Conservation (phyloP, 2,797 vertebrate genomes). For the Poeciliopsis turneri region DNA sequence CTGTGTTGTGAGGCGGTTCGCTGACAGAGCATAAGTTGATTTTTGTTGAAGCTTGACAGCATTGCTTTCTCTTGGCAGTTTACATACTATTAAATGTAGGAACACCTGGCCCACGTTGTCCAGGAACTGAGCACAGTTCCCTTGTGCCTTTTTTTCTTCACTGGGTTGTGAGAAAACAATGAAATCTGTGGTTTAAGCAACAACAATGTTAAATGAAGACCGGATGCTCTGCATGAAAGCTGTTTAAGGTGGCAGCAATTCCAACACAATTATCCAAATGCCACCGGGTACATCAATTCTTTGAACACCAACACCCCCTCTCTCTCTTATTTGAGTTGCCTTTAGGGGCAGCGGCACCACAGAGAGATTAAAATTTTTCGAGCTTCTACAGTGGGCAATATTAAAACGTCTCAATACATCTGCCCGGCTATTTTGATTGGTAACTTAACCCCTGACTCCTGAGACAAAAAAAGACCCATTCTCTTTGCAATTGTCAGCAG, state of each 20-base stretch:
- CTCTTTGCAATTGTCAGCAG: slow-evolving; percentile 92
- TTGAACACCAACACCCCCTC: slow-evolving; percentile 56
- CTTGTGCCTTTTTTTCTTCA: slow-evolving; percentile 26
- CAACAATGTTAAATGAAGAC: slow-evolving; percentile 44
- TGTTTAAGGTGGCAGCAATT: slow-evolving; percentile 70
- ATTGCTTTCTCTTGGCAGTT: slow-evolving; percentile 70
- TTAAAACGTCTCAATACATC: slow-evolving; percentile 99
- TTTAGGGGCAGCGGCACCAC: slow-evolving; percentile 93
- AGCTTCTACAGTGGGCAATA: slow-evolving; percentile 97
- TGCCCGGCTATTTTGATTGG: slow-evolving; percentile 97
- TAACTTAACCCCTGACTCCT: slow-evolving; percentile 99
- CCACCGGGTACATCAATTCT: slow-evolving; percentile 75
- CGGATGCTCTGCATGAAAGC: slow-evolving; percentile 41
- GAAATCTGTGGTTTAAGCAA: slow-evolving; percentile 32
- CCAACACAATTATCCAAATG: slow-evolving; percentile 78
- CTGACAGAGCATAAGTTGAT: not conserved
- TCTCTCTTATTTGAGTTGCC: slow-evolving; percentile 83
- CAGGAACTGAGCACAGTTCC: not conserved
- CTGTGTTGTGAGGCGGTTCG: slow-evolving; percentile 30
- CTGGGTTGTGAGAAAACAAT: slow-evolving; percentile 3
- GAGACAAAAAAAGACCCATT: slow-evolving; percentile 87
- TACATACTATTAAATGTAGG: slow-evolving; percentile 39
- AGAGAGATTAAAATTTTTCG: slow-evolving; percentile 95
- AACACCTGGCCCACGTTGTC: slow-evolving; percentile 36
- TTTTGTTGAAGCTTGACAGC: slow-evolving; percentile 31